Evolutionary conservation across 2,888 invertebrate species (phyloP).

Genomic region (Scaptomyza flava): DNA sequence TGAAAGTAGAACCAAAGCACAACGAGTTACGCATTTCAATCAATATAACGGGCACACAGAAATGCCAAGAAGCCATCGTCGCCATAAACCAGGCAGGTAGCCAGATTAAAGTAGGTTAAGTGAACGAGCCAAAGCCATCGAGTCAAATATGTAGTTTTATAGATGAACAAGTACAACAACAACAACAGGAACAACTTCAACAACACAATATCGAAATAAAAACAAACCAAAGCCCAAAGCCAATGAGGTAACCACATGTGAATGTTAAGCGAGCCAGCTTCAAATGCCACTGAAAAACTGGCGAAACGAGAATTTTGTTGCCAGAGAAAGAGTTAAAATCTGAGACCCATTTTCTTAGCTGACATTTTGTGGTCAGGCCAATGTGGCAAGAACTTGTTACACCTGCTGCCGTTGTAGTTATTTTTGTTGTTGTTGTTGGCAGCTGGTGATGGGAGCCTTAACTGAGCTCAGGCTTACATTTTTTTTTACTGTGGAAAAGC

Average conservation of each 20-base stretch:
- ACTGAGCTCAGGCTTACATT: conserved; percentile 22
- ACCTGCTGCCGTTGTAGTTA: conserved; percentile 57
- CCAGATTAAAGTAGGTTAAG: conserved; percentile 79
- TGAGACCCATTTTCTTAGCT: conserved; percentile 72
- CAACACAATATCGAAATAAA: conserved; percentile 64
- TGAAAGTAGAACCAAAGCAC: conserved; percentile 68
- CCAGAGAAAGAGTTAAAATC: conserved; percentile 43
- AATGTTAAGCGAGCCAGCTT: conserved; percentile 33
- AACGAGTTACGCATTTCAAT: conserved; percentile 79
- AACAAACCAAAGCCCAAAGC: conserved; percentile 55
- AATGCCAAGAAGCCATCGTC: conserved; percentile 15
- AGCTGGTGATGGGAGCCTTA: conserved; percentile 28
- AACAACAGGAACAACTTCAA: conserved; percentile 8
- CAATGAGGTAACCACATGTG: conserved; percentile 77
- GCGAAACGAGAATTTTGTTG: conserved; percentile 55
- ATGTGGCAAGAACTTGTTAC: conserved; percentile 76
- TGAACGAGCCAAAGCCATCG: conserved; percentile 53
- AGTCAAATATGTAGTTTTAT: conserved; percentile 61
- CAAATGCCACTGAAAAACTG: conserved; percentile 46
- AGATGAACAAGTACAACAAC: conserved; percentile 46
- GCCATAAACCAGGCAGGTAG: conserved; percentile 36
- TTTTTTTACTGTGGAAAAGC: conserved; percentile 18
- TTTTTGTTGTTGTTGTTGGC: conserved; percentile 9
- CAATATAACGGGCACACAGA: conserved; percentile 71
- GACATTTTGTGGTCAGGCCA: conserved; percentile 70